These are phyloP conservation scores for Eubasilissa regina DNA, from an alignment of 1,140 invertebrate species.

Conservation along the genomic window DNA sequence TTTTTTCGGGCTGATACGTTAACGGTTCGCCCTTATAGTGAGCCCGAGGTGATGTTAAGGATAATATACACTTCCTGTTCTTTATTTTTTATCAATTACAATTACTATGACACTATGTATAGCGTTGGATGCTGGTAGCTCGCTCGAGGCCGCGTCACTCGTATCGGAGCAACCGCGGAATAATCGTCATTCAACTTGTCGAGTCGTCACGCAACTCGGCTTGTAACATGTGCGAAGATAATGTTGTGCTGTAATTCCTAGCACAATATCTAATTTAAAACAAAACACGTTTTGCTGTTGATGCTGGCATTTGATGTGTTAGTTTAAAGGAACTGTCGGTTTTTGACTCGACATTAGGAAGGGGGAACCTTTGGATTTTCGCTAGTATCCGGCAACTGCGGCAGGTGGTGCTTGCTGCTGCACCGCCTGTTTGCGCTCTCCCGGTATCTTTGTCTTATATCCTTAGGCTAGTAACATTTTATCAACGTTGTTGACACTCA, in stretches of 20 bases:
- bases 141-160: background rate
- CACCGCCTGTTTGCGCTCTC: constrained; percentile 7
- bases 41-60: constrained; percentile 27
- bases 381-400: constrained; percentile 35
- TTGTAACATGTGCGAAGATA: constrained; percentile 29
- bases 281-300: constrained; percentile 51
- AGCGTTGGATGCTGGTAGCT: constrained; percentile 5
- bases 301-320: constrained; percentile 56
- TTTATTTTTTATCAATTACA: constrained; percentile 23
- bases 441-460: background rate
- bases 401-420: constrained; percentile 13
- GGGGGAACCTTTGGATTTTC: constrained; percentile 35
- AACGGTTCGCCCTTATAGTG: constrained; percentile 39
- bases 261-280: constrained; percentile 56
- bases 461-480: too few species aligned
- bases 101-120: constrained; percentile 23
- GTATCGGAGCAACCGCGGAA: background rate
- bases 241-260: constrained; percentile 55
- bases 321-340: constrained; percentile 51
- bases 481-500: constrained; percentile 27
- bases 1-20: constrained; percentile 39
- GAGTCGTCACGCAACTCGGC: constrained; percentile 44
- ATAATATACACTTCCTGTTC: constrained; percentile 47
- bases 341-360: constrained; percentile 26
- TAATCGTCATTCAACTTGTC: background rate